Evolutionary conservation across 2,888 invertebrate species (phyloP), one percentile per base, ranked within the genome.

Genomic region (Cerceris ruficornis): DNA sequence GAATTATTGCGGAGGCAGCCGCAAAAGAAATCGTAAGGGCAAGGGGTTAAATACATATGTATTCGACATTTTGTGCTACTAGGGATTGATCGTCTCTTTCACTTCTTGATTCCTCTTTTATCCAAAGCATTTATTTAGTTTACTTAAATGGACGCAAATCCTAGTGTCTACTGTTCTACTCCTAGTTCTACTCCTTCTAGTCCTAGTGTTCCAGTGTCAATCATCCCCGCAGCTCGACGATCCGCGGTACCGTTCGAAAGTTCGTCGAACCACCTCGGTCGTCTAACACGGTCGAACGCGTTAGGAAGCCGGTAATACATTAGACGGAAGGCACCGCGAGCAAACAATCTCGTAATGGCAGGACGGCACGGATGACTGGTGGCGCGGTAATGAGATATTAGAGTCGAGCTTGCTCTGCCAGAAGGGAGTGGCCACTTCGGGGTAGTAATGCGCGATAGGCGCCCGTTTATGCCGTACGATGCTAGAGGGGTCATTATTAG

Each of bases 311-410:
- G 74, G 76, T 88, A 89, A 90, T 89, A 88, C 88, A 89, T 90
- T 88, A 87, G 87, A 87, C 81, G 81, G 86, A 87, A 88, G 86
- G 88, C 85, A 59, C 88, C 87, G 85, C 82, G 84, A 88, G 91
- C 90, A 90, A 92, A 92, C 92, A 92, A 92, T 92, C 91, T 91
- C 91, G 91, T 92, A 92, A 92, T 92, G 91, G 92, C 88, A 90
- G 88, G 86, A 88, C 84, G 82, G 85, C 69, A 88, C 81, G 87
- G 88, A 88, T 88, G 92, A 90, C 90, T 91, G 90, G 91, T 91
- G 87, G 89, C 86, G 84, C 89, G 87, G 91, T 92, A 92, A 92
- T 92, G 92, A 92, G 92, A 92, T 92, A 92, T 92, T 92, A 92
- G 92, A 92, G 88, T 86, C 88, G 84, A 80, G 87, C 68, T 69